A percentile compares a stretch with the other conserved stretches of the same genome.
phyloP scores from a whole-genome alignment of 2,113 vertebrate genomes.

The Pachypanchax playfairii region DNA sequence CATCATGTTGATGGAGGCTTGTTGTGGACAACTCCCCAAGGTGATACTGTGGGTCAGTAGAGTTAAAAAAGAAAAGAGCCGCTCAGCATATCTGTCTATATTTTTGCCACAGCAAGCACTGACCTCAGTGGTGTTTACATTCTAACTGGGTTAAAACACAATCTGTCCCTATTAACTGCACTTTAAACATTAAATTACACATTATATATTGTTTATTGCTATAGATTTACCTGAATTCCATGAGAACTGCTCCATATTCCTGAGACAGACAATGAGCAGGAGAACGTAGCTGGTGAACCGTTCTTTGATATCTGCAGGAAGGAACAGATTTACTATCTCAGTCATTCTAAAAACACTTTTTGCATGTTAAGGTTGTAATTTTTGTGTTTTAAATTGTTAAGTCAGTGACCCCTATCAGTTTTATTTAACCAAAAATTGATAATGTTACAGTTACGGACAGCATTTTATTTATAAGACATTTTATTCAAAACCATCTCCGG shows the following conservation, averaged over 20 bases:
- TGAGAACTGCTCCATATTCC: constrained; percentile 99
- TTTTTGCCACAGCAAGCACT: neutral
- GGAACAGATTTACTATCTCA: neutral
- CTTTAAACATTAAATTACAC: neutral
- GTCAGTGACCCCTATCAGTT: neutral
- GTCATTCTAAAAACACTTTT: too few species aligned
- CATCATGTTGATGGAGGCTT: constrained; percentile 8
- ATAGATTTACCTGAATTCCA: constrained; percentile 91
- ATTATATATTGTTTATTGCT: too few species aligned
- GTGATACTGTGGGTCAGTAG: constrained; percentile 13
- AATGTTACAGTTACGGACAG: too few species aligned
- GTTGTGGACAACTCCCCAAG: constrained; percentile 1
- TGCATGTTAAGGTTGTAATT: too few species aligned
- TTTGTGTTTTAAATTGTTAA: neutral
- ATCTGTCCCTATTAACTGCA: too few species aligned
- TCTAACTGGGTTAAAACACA: constrained; percentile 1
- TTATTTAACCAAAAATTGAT: neutral
- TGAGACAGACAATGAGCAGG: constrained; percentile 95
- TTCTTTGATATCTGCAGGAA: constrained; percentile 93
- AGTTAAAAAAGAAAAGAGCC: constrained; percentile 13
- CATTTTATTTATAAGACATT: too few species aligned
- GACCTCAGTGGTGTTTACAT: neutral
- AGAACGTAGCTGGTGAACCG: constrained; percentile 95
- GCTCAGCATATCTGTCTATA: constrained; percentile 9
- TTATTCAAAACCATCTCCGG: too few species aligned